Evolutionary conservation across 2,888 invertebrate genomes (phyloP).

Genomic region (Gerosis bhagava): DNA sequence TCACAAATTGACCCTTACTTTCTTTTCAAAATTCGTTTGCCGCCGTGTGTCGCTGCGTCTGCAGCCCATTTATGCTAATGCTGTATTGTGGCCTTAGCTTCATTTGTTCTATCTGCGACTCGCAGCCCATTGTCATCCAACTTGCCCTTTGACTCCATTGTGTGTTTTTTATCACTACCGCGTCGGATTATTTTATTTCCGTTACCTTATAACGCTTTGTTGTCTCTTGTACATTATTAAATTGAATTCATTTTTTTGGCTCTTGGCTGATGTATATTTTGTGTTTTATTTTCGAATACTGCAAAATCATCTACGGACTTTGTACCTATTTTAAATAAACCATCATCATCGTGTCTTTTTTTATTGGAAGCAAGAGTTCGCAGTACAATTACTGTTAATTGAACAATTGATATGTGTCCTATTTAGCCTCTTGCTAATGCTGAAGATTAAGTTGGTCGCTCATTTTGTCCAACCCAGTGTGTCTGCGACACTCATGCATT

Average conservation of each 20-base stretch:
- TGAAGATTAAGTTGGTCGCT: too few relatives aligned
- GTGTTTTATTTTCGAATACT: slow-evolving; percentile 15
- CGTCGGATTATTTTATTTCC: slow-evolving; percentile 79
- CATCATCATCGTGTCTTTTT: too few relatives aligned
- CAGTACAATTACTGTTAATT: too few relatives aligned
- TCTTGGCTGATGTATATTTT: slow-evolving; percentile 22
- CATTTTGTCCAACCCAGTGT: too few relatives aligned
- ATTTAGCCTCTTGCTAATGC: too few relatives aligned
- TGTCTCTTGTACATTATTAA: slow-evolving; percentile 56
- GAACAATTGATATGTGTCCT: too few relatives aligned
- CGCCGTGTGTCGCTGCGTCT: slow-evolving; percentile 47
- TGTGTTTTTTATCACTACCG: slow-evolving; percentile 73
- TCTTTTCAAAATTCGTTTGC: slow-evolving; percentile 33
- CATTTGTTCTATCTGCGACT: slow-evolving; percentile 71
- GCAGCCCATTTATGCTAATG: slow-evolving; percentile 73
- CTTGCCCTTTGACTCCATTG: slow-evolving; percentile 79
- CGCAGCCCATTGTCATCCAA: slow-evolving; percentile 64
- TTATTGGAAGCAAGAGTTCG: too few relatives aligned
- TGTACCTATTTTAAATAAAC: too few relatives aligned
- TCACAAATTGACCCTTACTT: slow-evolving; percentile 41
- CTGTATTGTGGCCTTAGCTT: slow-evolving; percentile 68
- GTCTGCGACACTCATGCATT: too few relatives aligned
- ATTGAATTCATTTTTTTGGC: slow-evolving; percentile 36
- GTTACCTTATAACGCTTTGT: slow-evolving; percentile 64
- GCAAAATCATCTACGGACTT: slow-evolving; percentile 23